Evolutionary conservation across 1,140 invertebrate genomes (phyloP).

Genomic region (Leptinotarsa defecta): DNA sequence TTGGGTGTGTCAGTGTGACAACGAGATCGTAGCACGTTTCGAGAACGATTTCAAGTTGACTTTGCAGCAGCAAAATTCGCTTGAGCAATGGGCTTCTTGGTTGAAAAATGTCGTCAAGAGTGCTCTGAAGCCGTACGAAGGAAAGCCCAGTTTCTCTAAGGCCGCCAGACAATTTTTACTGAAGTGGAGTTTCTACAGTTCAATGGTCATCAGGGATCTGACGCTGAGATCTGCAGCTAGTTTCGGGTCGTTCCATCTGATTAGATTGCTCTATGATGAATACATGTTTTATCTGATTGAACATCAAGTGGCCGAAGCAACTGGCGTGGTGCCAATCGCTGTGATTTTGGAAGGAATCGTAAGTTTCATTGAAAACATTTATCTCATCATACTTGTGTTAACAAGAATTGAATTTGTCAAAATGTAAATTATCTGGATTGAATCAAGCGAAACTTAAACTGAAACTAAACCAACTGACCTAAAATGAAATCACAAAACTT

Average conservation of each 20-base stretch:
- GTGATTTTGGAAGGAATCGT: slow-evolving; percentile 81
- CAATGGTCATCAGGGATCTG: slow-evolving; percentile 94
- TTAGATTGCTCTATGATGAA: slow-evolving; percentile 96
- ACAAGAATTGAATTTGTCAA: too few species aligned
- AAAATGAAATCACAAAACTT: too few species aligned
- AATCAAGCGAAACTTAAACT: too few species aligned
- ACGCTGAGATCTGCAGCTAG: slow-evolving; percentile 94
- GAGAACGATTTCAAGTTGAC: slow-evolving; percentile 95
- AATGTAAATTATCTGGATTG: too few species aligned
- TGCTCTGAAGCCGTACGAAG: slow-evolving; percentile 86
- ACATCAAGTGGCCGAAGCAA: slow-evolving; percentile 91
- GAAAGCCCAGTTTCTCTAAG: slow-evolving; percentile 84
- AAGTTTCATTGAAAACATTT: slow-evolving; percentile 48
- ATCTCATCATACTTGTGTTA: background rate
- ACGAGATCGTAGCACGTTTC: slow-evolving; percentile 80
- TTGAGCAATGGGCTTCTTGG: slow-evolving; percentile 98
- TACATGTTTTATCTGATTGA: slow-evolving; percentile 99
- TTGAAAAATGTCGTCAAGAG: slow-evolving; percentile 88
- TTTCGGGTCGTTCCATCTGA: slow-evolving; percentile 98
- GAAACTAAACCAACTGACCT: too few species aligned
- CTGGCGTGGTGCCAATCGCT: slow-evolving; percentile 89
- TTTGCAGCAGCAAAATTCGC: slow-evolving; percentile 86
- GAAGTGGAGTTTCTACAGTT: slow-evolving; percentile 99
- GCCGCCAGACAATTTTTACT: slow-evolving; percentile 92
- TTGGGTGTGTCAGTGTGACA: slow-evolving; percentile 96